These are phyloP conservation scores for Dendrocincla fuliginosa DNA, from an alignment of 2,797 vertebrate species.

Conservation along the genomic window DNA sequence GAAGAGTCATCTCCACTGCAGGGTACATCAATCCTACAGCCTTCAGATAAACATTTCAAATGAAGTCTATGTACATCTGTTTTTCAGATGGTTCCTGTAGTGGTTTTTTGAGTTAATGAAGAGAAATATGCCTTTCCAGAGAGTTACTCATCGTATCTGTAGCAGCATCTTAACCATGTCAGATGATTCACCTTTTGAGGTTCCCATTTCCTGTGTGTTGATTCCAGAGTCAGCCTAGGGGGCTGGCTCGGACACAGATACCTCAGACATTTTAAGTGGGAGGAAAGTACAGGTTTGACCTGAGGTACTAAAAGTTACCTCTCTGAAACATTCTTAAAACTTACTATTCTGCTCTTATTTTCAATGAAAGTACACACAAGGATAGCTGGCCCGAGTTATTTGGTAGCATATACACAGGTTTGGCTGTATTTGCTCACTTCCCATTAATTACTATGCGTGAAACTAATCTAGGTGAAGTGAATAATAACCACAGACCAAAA, in stretches of 20 bases:
- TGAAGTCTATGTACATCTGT: fast-evolving
- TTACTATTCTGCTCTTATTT: background rate
- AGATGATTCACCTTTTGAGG: background rate
- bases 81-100: background rate
- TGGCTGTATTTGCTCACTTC: background rate
- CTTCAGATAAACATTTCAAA: background rate
- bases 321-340: background rate
- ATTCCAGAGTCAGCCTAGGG: background rate
- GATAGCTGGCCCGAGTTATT: background rate
- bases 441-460: background rate
- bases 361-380: background rate
- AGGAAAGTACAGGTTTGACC: background rate
- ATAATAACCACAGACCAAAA: background rate
- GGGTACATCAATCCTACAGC: fast-evolving
- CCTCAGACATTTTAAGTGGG: background rate
- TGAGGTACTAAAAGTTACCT: background rate
- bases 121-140: background rate
- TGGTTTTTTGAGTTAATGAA: background rate
- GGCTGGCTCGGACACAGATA: background rate
- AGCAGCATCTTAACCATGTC: background rate
- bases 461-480: background rate
- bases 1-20: background rate
- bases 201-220: background rate
- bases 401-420: background rate
- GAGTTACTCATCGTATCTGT: background rate